Evolutionary conservation across 2,113 vertebrate genomes (phyloP).

Genomic region (Galbula dea): DNA sequence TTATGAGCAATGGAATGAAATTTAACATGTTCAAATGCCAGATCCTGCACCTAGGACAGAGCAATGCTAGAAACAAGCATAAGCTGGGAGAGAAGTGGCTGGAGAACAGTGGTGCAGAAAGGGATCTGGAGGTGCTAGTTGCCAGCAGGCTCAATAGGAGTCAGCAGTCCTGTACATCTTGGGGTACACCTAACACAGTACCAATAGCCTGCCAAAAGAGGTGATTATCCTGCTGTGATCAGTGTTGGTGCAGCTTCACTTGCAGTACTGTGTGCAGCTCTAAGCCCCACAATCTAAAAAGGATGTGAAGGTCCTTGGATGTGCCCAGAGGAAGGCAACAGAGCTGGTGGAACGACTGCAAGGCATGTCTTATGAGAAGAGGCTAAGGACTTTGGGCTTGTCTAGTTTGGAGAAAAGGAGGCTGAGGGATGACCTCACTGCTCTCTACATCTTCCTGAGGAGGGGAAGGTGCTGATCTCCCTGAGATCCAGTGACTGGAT

Average conservation of each 20-base stretch:
- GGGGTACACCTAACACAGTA: neutral
- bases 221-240: neutral
- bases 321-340: neutral
- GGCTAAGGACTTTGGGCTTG: rapidly evolving
- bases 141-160: too few species aligned
- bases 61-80: neutral
- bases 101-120: neutral
- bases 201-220: neutral
- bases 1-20: neutral
- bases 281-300: neutral
- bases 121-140: neutral
- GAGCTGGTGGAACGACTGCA: neutral
- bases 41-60: neutral
- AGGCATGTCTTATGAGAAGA: rapidly evolving
- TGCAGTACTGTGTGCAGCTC: neutral
- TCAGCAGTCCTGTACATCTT: too few species aligned
- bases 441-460: neutral
- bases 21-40: neutral
- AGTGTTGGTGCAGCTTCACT: rapidly evolving
- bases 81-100: neutral
- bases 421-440: neutral
- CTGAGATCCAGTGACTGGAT: neutral
- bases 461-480: neutral
- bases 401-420: neutral
- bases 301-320: neutral